Conservation (phyloP, 2,113 vertebrate species). For the Nothobranchius furzeri region DNA sequence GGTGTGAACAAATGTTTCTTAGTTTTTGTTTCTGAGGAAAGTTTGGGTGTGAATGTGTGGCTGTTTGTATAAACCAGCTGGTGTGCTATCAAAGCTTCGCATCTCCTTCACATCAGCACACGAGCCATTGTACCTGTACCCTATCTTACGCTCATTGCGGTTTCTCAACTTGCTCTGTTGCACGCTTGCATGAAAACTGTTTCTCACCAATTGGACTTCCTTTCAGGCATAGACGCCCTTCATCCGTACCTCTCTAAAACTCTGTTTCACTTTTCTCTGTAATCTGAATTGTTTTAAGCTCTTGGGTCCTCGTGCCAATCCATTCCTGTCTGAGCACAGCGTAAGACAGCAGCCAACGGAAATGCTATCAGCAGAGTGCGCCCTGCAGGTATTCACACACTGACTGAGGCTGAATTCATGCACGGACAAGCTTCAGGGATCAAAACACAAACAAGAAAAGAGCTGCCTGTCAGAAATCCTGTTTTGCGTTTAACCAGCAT, state of each 20-base stretch:
- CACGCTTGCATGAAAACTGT: conserved; percentile 50
- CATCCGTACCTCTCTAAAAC: conserved; percentile 1
- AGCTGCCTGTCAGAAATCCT: too few relatives aligned
- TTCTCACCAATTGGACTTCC: conserved; percentile 65
- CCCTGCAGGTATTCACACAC: conserved; percentile 14
- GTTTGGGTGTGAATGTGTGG: conserved; percentile 7
- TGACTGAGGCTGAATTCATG: conserved; percentile 20
- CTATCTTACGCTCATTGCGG: conserved; percentile 63
- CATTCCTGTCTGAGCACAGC: background rate
- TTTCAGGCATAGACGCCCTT: conserved; percentile 42
- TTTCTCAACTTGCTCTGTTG: conserved; percentile 52
- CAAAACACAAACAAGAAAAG: too few relatives aligned
- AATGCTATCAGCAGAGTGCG: background rate
- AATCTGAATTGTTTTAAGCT: background rate
- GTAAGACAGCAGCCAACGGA: background rate
- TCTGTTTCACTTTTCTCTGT: conserved; percentile 9
- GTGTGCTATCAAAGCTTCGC: conserved; percentile 23
- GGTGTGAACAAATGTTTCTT: background rate
- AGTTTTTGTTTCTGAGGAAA: conserved; percentile 1
- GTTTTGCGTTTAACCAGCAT: too few relatives aligned
- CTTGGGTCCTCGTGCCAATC: background rate
- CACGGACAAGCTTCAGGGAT: conserved; percentile 11
- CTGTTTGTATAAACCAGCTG: background rate
- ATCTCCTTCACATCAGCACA: conserved; percentile 54
- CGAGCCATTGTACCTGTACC: conserved; percentile 45